Evolutionary conservation across 2,113 vertebrate species (phyloP), one percentile per base, ranked within the genome.

Genomic region (Oreamnos americanus): DNA sequence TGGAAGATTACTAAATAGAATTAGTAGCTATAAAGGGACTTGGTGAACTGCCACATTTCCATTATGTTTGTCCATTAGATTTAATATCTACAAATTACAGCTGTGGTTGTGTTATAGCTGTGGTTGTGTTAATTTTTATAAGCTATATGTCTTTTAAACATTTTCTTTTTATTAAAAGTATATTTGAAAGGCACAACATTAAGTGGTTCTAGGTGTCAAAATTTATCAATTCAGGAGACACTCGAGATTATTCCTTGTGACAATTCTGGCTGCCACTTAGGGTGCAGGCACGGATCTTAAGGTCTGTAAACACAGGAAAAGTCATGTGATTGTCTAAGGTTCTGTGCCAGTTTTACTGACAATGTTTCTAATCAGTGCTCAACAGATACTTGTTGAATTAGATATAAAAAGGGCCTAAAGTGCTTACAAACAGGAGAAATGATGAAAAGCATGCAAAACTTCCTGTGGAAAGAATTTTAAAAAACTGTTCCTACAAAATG

Each of bases 121-220:
- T 25, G 21, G 49, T 53, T 87, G 78, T 76, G 30, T 92, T 91
- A 28, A 86, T 90, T 95, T 94, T 97, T 94, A 55, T 60, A 94
- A 76, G 64, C 23, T 85, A 12, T 58, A 79, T 90, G 26, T 55
- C 92, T 97, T 97, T 74, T 51, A 90, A 97, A 39, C 14, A 60
- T 30, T 78, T 90, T 45, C 7, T 92, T 92, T 94, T 76, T 39
- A 86, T 84, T 84, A 74, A 43, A 86, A 57, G 30, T 36, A 51
- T 85, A 71, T 79, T 87, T 55, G 33, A 94, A 64, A 89, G 51
- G 51, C 58, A 93, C 55, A 71, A 79, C 4, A 33, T 60, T 86
- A 85, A 90, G 16, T 83, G 49, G 53, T 88, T 94, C 67, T 93
- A 88, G 83, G n/a, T 90, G 17, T 96, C 83, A 81, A 23, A 85